Base-by-base conservation (phyloP, 1,140 invertebrate species). In the Mylabris phalerata region DNA sequence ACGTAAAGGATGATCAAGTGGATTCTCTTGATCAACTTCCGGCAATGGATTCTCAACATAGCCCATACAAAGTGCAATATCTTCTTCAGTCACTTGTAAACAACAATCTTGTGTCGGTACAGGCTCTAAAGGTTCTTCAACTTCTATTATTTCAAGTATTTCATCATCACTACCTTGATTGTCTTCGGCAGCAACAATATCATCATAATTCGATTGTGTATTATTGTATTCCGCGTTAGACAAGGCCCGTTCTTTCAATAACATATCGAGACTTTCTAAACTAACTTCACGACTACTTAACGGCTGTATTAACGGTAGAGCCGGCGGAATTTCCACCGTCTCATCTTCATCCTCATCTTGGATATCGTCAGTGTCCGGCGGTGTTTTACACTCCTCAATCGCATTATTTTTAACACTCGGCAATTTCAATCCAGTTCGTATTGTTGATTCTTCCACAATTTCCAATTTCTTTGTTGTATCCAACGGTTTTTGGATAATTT, bases 71-170 rank as follows among this genome's bases (percentile, higher is more conserved):
- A 87, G 80, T 1, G 89, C 90, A 45, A 94, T 93, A 69, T 95
- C 91, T 75, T 93, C 91, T 77, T 94, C 91, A 1, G 90, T 94
- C 1, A 93, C 91, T 77, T 93, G 90, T 25, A 92, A 75, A 65
- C 88, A 90, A 56, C 82, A 86, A 69, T 92, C 89, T 73, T 88
- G 85, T 78, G 85, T 91, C 10, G 89, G 87, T 9, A 90, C 88
- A 3, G 86, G 85, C 72, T 90, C 88, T 57, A 84, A 76, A 1
- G 84, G 82, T 74, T 91, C 89, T 69, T 88, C 86, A 0, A 92
- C 83, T 73, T 91, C 88, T 51, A 90, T 87, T 60, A 90, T 88
- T 78, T 92, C 88, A 61, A 89, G 74, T 63, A 90, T 85, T 68
- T 89, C 87, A 63, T 88, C 85, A 55, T 77, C 80, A 65, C 79